Evolutionary conservation across 2,888 invertebrate species (phyloP), one percentile per base, ranked within the genome.

Genomic region (Cryptus viduatorius): DNA sequence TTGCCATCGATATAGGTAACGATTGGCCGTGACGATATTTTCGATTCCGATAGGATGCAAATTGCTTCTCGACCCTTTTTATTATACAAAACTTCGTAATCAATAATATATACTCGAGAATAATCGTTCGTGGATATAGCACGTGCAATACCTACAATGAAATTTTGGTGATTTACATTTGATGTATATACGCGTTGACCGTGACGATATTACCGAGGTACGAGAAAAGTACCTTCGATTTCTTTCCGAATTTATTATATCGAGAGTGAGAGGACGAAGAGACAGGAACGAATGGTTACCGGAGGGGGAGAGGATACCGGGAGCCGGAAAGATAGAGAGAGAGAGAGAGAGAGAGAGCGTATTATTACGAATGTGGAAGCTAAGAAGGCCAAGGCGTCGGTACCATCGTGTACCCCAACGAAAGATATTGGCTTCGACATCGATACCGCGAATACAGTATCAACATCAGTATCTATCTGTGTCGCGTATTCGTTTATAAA

Each of bases 171-270:
- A 65, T 76, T 84, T 71, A 56, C 72, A 61, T 72, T 14, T 76
- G 48, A 71, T 61, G 44, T 67, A 71, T 61, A 37, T 37, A 37
- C 37, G 37, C 77, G 72, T 68, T 73, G 84, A 53, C 67, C 80
- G 83, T 78, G 85, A 82, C 42, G 65, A 65, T 76, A 76, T 48
- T 65, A 16, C 53, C 12, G 46, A 37, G 76, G 61, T 24, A 67
- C 64, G 67, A 59, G 67, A 71, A 82, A 59, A 80, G 64, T 31
- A 75, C 81, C 82, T 89, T 89, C 87, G 87, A 90, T 89, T 87
- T 76, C 72, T 71, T 80, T 67, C 42, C 61, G 64, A 80, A 90
- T 91, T 90, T 88, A 89, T 86, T 87, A 88, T 86, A 88, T 88
- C 79, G 88, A 86, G 83, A 87, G 82, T 67, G 72, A 86, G 85